These are phyloP conservation scores for Pontoporia blainvillei DNA, from an alignment of 2,113 vertebrate genomes.

Conservation along the genomic window DNA sequence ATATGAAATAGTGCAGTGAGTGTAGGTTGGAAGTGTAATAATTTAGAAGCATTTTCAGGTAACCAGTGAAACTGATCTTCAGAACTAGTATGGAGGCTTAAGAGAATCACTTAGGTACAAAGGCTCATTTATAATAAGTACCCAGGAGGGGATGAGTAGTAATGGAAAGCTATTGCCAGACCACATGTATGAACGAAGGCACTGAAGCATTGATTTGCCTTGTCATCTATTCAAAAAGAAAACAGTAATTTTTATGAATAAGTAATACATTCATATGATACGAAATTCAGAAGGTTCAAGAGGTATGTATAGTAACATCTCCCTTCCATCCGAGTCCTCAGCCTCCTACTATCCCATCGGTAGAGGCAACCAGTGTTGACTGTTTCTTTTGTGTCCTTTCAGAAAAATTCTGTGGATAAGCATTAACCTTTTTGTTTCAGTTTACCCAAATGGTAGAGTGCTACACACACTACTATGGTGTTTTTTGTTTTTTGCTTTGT, in stretches of 20 bases:
- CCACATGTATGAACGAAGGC: neutral
- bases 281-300: neutral
- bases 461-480: neutral
- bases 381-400: neutral
- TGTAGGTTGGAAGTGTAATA: neutral
- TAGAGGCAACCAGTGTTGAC: neutral
- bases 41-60: neutral
- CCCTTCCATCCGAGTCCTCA: neutral
- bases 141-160: neutral
- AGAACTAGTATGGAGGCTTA: neutral
- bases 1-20: neutral
- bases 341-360: neutral
- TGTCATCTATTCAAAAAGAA: neutral
- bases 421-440: neutral
- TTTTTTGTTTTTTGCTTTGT: neutral
- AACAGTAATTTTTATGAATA: neutral
- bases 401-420: neutral
- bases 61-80: neutral
- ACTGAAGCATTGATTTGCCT: neutral
- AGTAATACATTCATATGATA: neutral
- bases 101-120: neutral
- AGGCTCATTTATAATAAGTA: neutral
- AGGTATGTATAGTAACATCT: neutral
- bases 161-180: neutral
- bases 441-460: neutral